A percentile compares a stretch with the other conserved stretches of the same genome.
These are phyloP conservation scores for Echiichthys vipera DNA, from an alignment of 2,797 vertebrate genomes.

Conservation along the genomic window DNA sequence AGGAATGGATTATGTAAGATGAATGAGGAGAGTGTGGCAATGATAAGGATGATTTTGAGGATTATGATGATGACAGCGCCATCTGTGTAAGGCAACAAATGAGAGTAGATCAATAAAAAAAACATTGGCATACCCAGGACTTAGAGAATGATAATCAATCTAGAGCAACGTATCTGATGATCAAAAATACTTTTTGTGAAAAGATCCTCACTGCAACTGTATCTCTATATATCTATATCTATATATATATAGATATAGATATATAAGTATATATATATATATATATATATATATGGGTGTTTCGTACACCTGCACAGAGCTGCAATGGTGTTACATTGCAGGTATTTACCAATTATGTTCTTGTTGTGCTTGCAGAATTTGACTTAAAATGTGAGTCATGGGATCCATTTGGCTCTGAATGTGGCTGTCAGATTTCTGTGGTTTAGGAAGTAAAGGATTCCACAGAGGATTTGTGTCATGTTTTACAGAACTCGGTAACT, in stretches of 20 bases:
- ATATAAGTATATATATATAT: too few relatives aligned
- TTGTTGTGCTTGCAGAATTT: neutral
- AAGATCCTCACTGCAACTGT: neutral
- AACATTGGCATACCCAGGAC: neutral
- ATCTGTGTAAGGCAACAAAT: neutral
- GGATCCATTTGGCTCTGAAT: neutral
- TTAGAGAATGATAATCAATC: neutral
- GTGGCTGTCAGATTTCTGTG: conserved; percentile 3
- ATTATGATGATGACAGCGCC: neutral
- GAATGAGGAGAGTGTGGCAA: neutral
- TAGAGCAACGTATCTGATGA: neutral
- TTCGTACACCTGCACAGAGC: neutral
- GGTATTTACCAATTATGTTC: neutral
- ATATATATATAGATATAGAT: too few relatives aligned
- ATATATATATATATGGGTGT: too few relatives aligned
- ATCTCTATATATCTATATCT: neutral
- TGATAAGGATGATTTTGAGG: neutral
- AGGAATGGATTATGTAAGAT: neutral
- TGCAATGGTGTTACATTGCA: neutral
- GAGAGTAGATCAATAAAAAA: neutral
- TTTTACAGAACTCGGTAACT: conserved; percentile 50
- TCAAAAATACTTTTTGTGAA: neutral
- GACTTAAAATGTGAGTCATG: neutral
- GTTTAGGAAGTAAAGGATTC: conserved; percentile 15
- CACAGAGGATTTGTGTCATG: conserved; percentile 9